Base-by-base conservation (phyloP, 1,140 invertebrate species). In the Bombus terrestris region DNA sequence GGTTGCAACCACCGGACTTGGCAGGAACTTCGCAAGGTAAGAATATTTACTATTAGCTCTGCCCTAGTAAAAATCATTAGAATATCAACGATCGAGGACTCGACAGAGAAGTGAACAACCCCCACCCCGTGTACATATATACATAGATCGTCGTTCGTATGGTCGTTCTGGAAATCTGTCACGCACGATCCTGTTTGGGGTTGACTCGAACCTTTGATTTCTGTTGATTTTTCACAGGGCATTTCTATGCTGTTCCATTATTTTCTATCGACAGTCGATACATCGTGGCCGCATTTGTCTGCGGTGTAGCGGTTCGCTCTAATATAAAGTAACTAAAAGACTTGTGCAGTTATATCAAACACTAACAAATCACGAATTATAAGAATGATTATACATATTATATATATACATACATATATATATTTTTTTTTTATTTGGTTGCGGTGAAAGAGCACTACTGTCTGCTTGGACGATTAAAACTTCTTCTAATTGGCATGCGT, bases 1-100 rank as follows among this genome's bases (percentile, higher is more conserved):
- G 96, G 91, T 94, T 97, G 86, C 96, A 96, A 93, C 96, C 96
- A 89, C 96, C 96, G 90, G 97, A 98, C 93, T 95, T 97, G 92
- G 97, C 97, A 90, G 97, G 97, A 92, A 98, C 97, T 93, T 97
- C 97, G 92, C 97, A 98, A 98, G 97, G 97, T 98, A 97, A 98
- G 97, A 97, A 93, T 89, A 92, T 80, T 89, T 35, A 39, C 81
- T 77, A 77, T 86, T 57, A 78, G 85, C 86, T 91, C 85, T 86
- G 92, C 89, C 92, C 91, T 82, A n/a, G 81, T 85, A 86, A 93
- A 71, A 93, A 93, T 94, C 93, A 93, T 88, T 90, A 89, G 91
- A 91, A 92, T n/a, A n/a, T 91, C 82, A 57, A 57, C 35, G 83
- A 37, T 90, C 86, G 80, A 81, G 15, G 59, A 41, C 43, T 81